A percentile compares a stretch with the other conserved stretches of the same genome.
phyloP scores from a whole-genome alignment of 2,113 vertebrate genomes.

The Anas platyrhynchos region DNA sequence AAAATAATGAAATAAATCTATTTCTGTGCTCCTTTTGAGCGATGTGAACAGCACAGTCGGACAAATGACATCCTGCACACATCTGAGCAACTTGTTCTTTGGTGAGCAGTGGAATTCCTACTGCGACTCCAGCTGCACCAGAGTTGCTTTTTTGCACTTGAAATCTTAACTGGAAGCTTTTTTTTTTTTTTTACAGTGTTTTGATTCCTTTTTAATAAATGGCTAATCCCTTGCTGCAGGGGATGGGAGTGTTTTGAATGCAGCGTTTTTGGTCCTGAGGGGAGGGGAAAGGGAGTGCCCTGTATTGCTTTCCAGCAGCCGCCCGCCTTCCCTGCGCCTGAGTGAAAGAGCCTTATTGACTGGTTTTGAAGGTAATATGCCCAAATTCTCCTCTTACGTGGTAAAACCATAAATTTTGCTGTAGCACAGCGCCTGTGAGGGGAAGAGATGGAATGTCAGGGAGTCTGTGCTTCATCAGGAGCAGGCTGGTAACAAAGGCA shows the following conservation, averaged over 20 bases:
- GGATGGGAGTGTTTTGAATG: conserved; percentile 60
- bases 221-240: conserved; percentile 67
- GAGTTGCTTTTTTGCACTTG: neutral
- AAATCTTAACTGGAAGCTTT: conserved; percentile 36
- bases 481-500: conserved; percentile 20
- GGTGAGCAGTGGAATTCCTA: neutral
- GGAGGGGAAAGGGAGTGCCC: conserved; percentile 51
- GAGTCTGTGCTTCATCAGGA: conserved; percentile 16
- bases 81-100: neutral
- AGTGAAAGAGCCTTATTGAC: conserved; percentile 63
- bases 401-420: conserved; percentile 31
- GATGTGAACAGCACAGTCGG: neutral
- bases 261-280: conserved; percentile 25
- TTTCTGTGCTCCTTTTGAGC: neutral
- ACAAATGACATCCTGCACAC: neutral
- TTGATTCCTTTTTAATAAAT: conserved; percentile 63
- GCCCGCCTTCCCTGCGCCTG: neutral
- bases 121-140: neutral
- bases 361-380: conserved; percentile 10
- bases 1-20: neutral
- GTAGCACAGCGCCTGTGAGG: neutral
- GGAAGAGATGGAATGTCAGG: conserved; percentile 24
- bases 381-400: conserved; percentile 6
- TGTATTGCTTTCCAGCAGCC: conserved; percentile 34
- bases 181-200: neutral